Evolutionary conservation across 1,140 invertebrate genomes (phyloP), one percentile per base, ranked within the genome.

Genomic region (Nixonia krombeini): DNA sequence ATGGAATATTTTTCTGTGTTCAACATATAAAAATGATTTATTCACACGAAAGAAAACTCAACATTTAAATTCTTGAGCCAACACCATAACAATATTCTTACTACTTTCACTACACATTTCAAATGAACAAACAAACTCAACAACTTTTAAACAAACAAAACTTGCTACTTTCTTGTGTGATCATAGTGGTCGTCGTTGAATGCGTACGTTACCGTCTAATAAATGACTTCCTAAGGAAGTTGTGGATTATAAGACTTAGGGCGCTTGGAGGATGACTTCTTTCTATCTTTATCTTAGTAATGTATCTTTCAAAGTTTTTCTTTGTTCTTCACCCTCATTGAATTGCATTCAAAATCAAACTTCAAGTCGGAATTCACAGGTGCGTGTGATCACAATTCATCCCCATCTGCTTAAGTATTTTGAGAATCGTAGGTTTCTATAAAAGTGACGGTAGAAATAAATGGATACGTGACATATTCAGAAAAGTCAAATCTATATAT

Each of bases 211-310:
- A 70, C 73, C 74, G 70, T 79, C 81, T 83, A 83, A 84, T 77
- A 83, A 84, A 84, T 78, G 83, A 84, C 83, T 85, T 85, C 83
- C 83, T 78, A 82, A 84, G 83, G 81, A 85, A 84, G 79, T 75
- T 44, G 70, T 78, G 80, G 82, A 82, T 85, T 85, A 85, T 69
- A 72, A 81, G 82, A 83, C n/a, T 85, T 85, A 83, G 75, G 65
- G 62, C 64, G 74, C 65, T 67, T 72, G 47, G 56, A 55, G 70
- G 62, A 56, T 46, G 25, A 45, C 12, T 61, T 29, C 16, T 38
- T 10, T 47, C 37, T 53, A 25, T 65, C 49, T 58, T 53, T 58
- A 23, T 53, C 37, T 52, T 26, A 12, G 16, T 41, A 25, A 51
- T 47, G 40, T 52, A 40, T 65, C 53, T 58, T 49, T 41, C 21